phyloP scores from a whole-genome alignment of 2,888 invertebrate genomes.

The Hemistola chrysoprasaria region DNA sequence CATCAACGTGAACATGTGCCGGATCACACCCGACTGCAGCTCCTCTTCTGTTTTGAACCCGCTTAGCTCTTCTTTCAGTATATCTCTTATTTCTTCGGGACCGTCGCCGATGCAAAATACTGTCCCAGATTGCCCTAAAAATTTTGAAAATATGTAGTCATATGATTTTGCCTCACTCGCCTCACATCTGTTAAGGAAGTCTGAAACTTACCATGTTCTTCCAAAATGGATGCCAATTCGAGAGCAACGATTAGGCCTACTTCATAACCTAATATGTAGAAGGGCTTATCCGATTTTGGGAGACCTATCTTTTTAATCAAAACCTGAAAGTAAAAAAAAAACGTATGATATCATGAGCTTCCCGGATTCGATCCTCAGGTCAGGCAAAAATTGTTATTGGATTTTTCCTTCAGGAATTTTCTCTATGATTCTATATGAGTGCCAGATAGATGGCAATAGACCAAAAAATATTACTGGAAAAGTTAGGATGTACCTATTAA shows the following conservation, averaged over 20 bases:
- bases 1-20: conserved; percentile 52
- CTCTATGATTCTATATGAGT: too few species aligned
- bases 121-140: conserved; percentile 46
- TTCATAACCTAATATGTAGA: conserved; percentile 54
- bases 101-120: conserved; percentile 53
- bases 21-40: conserved; percentile 45
- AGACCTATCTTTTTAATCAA: conserved; percentile 36
- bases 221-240: conserved; percentile 51
- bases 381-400: too few species aligned
- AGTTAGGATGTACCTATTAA: too few species aligned
- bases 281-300: conserved; percentile 26
- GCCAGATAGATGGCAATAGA: too few species aligned
- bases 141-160: conserved; percentile 12
- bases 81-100: conserved; percentile 42
- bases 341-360: not conserved
- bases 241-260: conserved; percentile 48
- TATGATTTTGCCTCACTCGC: too few species aligned
- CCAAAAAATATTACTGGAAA: too few species aligned
- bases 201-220: conserved; percentile 47
- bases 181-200: too few species aligned
- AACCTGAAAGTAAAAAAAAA: conserved; percentile 31
- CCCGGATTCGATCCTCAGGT: too few species aligned
- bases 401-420: too few species aligned
- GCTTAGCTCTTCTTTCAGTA: conserved; percentile 39
- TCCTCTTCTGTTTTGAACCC: conserved; percentile 36